These are phyloP conservation scores for Willisornis vidua DNA, from an alignment of 2,113 vertebrate genomes.

Conservation along the genomic window DNA sequence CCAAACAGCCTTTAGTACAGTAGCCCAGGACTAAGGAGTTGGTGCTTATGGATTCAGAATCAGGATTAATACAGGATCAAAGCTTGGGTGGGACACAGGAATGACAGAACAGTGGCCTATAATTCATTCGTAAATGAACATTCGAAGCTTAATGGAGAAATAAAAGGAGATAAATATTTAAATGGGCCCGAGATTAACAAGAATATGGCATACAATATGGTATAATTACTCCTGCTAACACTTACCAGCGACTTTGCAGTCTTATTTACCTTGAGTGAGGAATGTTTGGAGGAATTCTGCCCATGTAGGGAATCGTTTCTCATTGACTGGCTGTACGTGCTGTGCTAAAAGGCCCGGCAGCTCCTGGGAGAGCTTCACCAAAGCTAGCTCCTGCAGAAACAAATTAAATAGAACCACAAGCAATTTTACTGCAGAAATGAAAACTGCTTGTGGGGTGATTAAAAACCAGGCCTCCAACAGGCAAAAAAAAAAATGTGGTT, in stretches of 20 bases:
- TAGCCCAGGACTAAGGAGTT: background rate
- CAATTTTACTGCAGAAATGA: constrained; percentile 86
- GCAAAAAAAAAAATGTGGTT: constrained; percentile 79
- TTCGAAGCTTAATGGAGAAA: constrained; percentile 29
- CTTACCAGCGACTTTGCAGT: constrained; percentile 72
- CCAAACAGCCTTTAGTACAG: background rate
- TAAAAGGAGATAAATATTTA: constrained; percentile 47
- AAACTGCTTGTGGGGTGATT: constrained; percentile 86
- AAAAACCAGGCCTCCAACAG: constrained; percentile 85
- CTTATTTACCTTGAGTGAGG: constrained; percentile 91
- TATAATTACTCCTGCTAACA: constrained; percentile 56
- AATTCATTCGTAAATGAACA: constrained; percentile 47
- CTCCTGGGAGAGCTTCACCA: constrained; percentile 87
- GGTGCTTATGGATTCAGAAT: background rate
- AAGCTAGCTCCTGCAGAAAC: constrained; percentile 84
- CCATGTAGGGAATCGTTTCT: constrained; percentile 88
- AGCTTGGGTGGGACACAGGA: background rate
- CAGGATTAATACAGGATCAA: background rate
- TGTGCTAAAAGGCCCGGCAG: constrained; percentile 87
- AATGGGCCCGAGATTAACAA: constrained; percentile 55
- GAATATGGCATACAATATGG: constrained; percentile 60
- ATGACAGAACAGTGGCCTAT: background rate
- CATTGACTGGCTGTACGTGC: constrained; percentile 84
- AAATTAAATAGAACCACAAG: constrained; percentile 84
- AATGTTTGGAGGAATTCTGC: constrained; percentile 87